A percentile compares a stretch with the other conserved stretches of the same genome.
phyloP scores from a whole-genome alignment of 2,888 invertebrate genomes.

The Endotricha flammealis region DNA sequence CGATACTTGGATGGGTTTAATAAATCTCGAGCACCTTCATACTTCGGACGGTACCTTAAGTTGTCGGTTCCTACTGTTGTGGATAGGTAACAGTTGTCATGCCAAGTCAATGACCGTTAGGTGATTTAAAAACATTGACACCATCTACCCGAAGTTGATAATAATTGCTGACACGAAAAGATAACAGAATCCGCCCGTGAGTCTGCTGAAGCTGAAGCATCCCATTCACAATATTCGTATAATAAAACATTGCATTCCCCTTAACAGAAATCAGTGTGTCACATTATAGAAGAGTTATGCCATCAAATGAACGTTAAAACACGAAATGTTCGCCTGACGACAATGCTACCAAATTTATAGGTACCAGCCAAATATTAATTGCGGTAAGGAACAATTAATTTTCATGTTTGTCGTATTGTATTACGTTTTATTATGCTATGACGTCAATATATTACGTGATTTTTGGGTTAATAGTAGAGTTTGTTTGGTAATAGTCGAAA shows the following conservation, averaged over 20 bases:
- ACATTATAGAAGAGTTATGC: conserved; percentile 55
- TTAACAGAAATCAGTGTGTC: conserved; percentile 45
- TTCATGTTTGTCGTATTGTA: conserved; percentile 37
- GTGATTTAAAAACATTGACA: too few relatives aligned
- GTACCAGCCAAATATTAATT: conserved; percentile 49
- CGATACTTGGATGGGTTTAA: too few relatives aligned
- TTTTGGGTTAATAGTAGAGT: conserved; percentile 5
- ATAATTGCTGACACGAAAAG: too few relatives aligned
- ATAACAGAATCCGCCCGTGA: too few relatives aligned
- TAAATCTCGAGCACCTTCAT: too few relatives aligned
- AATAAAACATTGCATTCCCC: conserved; percentile 23
- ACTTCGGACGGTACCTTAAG: too few relatives aligned
- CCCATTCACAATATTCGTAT: not conserved
- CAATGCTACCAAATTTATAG: conserved; percentile 49
- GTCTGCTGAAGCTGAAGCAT: too few relatives aligned
- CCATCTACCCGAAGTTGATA: too few relatives aligned
- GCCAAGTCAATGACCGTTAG: too few relatives aligned
- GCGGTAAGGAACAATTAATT: conserved; percentile 53
- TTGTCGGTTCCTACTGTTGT: too few relatives aligned
- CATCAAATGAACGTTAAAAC: conserved; percentile 29
- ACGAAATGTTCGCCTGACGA: conserved; percentile 49
- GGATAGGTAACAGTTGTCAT: too few relatives aligned
- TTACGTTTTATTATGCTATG: conserved; percentile 28
- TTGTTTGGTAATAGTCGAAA: not conserved
- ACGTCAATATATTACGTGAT: conserved; percentile 20